Evolutionary conservation across 2,797 vertebrate species (phyloP), one percentile per base, ranked within the genome.

Genomic region (Eulemur rubriventer): DNA sequence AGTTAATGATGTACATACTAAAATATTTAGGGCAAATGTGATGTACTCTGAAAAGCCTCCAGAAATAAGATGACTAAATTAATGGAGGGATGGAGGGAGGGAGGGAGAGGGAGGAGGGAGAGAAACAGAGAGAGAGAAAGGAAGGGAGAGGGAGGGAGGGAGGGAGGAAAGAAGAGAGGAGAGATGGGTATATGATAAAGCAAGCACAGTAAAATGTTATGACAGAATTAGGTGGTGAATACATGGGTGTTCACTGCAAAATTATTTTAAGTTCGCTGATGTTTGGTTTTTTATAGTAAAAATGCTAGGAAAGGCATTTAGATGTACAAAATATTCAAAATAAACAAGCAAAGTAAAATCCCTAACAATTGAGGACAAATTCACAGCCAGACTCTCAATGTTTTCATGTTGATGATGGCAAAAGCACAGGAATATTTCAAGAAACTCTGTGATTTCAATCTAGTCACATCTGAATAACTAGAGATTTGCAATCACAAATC

Each of bases 361-460:
- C 12, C 41, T 84, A 91, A 86, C 30, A 84, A 38, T 41, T 24
- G 13, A 80, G 33, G 24, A 55, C 41, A 82, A 89, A 83, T 41
- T 89, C 85, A 80, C 48, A 70, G 70, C 10, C 41, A 59, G 26
- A 84, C 46, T 65, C 6, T 57, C 30, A 12, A 11, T 55, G 50
- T 89, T 72, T 93, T 81, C 63, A 48, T 38, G 16, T 63, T 92
- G 46, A 79, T 14, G 50, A 18, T 8, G 26, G 2, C 35, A 6
- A 16, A 84, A 94, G 30, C 9, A 81, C 3, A 94, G 82, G 91
- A 87, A 43, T n/a, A 55, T 59, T 69, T 94, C 35, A 94, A 75
- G 52, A 91, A 76, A 84, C 43, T 65, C 55, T 61, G 6, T 28
- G 26, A 61, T 57, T 91, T 76, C 46, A 69, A n/a, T 33, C 20